Evolutionary conservation across 2,797 vertebrate species (phyloP).

Genomic region (Phrynocephalus guinanensis): DNA sequence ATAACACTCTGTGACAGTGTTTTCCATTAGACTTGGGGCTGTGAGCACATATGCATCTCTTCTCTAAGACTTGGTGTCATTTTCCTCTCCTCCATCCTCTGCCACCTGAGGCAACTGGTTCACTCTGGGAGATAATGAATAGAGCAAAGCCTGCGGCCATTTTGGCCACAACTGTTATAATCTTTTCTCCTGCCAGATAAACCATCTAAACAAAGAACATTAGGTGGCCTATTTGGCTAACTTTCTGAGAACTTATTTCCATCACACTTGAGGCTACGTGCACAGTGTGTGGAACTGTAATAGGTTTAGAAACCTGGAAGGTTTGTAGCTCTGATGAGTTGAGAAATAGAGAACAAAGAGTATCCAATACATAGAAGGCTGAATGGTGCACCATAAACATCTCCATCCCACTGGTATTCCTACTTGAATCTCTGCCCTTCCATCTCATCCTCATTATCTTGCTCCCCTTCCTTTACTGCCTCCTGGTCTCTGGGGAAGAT

Average conservation of each 20-base stretch:
- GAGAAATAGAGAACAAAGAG: not conserved
- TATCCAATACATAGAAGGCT: not conserved
- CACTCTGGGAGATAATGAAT: not conserved
- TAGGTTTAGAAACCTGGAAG: not conserved
- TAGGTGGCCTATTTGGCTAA: not conserved
- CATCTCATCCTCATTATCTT: not conserved
- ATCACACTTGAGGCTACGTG: not conserved
- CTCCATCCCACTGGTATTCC: not conserved
- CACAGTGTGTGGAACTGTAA: not conserved
- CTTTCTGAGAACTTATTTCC: not conserved
- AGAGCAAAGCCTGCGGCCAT: not conserved
- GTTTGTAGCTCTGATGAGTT: not conserved
- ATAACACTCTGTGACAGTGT: no score
- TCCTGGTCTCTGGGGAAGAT: not conserved
- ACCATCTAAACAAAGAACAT: not conserved
- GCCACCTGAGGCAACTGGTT: not conserved
- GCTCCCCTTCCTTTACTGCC: not conserved
- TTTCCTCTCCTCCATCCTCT: not conserved
- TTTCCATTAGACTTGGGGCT: no score
- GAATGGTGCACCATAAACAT: no score
- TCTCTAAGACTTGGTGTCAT: no score
- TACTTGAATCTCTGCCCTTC: not conserved
- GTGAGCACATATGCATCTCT: no score
- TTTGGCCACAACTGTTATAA: not conserved
- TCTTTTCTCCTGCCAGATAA: not conserved